These are phyloP conservation scores for Pollenia amentaria DNA, from an alignment of 2,888 invertebrate species.

Conservation along the genomic window DNA sequence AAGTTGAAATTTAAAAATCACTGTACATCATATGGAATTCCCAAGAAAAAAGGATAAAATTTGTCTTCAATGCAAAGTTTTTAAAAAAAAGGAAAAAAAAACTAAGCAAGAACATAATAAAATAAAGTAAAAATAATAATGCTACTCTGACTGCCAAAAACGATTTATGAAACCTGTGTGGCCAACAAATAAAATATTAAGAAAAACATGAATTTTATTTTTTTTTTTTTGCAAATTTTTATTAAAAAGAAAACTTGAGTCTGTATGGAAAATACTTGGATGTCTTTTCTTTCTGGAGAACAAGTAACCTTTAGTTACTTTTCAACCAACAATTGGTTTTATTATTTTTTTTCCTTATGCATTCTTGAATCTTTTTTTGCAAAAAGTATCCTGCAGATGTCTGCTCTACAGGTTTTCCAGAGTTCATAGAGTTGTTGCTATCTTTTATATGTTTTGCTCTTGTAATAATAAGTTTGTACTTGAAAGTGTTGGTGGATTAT, in stretches of 20 bases:
- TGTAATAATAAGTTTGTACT: constrained; percentile 41
- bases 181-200: constrained; percentile 62
- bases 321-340: constrained; percentile 34
- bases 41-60: neutral
- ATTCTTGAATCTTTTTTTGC: constrained; percentile 33
- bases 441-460: constrained; percentile 30
- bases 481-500: constrained; percentile 56
- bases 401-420: constrained; percentile 57
- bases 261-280: neutral
- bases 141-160: constrained; percentile 66
- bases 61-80: neutral
- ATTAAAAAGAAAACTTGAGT: constrained; percentile 36
- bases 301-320: constrained; percentile 46
- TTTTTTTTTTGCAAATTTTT: constrained; percentile 21
- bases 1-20: neutral
- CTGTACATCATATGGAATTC: neutral
- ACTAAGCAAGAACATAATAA: neutral
- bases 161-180: constrained; percentile 69
- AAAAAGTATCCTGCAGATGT: constrained; percentile 56
- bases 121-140: constrained; percentile 50
- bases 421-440: constrained; percentile 7
- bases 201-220: constrained; percentile 30
- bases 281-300: neutral
- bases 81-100: constrained; percentile 13
- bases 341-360: constrained; percentile 3